phyloP scores from a whole-genome alignment of 2,888 invertebrate genomes.

The Gisinianus flammeolus region DNA sequence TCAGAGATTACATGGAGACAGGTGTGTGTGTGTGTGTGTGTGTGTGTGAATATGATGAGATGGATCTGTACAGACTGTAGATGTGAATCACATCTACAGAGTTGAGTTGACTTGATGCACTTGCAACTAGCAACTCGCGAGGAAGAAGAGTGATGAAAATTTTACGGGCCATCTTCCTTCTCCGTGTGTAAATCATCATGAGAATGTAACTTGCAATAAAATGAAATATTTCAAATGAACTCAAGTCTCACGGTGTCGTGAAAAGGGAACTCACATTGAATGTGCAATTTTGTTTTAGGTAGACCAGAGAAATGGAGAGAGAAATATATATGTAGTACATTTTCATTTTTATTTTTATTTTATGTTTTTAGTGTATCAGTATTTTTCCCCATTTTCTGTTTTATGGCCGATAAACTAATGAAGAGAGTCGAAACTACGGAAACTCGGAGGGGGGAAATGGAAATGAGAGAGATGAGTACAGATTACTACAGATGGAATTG shows the following conservation, averaged over 20 bases:
- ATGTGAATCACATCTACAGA: too few species aligned
- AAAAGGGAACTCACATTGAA: not conserved
- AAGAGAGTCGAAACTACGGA: not conserved
- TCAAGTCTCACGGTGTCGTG: not conserved
- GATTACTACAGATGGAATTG: too few species aligned
- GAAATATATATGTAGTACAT: not conserved
- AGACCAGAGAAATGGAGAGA: not conserved
- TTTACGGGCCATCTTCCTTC: slow-evolving; percentile 29
- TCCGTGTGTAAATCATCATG: slow-evolving; percentile 25
- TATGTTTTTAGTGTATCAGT: not conserved
- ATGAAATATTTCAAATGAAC: slow-evolving; percentile 26
- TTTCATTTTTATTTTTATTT: not conserved
- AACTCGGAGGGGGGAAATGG: not conserved
- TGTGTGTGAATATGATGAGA: too few species aligned
- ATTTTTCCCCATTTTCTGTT: too few species aligned
- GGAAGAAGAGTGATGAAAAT: slow-evolving; percentile 16
- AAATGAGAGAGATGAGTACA: too few species aligned
- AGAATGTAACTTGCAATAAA: slow-evolving; percentile 19
- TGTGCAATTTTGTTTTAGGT: too few species aligned
- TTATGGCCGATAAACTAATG: too few species aligned
- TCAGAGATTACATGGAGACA: slow-evolving; percentile 2
- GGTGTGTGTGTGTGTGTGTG: not conserved
- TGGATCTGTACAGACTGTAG: too few species aligned
- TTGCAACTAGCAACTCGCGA: not conserved
- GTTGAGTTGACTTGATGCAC: not conserved